Evolutionary conservation across 1,140 invertebrate genomes (phyloP), one percentile per base, ranked within the genome.

Genomic region (Neodiprion lecontei): DNA sequence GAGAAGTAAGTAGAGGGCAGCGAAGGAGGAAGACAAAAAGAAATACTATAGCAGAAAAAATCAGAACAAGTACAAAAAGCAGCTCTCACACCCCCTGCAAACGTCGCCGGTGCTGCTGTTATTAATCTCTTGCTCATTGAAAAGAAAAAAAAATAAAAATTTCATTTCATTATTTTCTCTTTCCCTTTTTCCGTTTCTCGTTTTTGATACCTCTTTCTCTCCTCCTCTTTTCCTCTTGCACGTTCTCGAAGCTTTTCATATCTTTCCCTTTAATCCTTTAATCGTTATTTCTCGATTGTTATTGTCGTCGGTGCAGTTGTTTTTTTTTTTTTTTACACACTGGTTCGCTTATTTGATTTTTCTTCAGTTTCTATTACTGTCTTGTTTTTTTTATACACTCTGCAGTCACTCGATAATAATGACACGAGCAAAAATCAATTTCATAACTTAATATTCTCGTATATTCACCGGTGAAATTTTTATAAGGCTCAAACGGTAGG

Each of bases 31-130:
- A 61, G 53, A 61, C 11, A 61, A 17, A 61, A 17, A 61, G 7
- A 61, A 61, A 61, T 61, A 61, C 11, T 17, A 0, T 21, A 80
- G 73, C 82, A 80, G 79, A 82, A 80, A 81, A 81, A 81, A 81
- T 75, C 74, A 78, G 78, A 85, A 82, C 81, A 85, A 84, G 79
- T 80, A 80, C 66, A 61, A 61, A 61, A 61, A 61, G 53, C 53
- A 61, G 53, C 53, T 61, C 53, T 61, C 53, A 61, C 53, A 61
- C 53, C 53, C 53, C 53, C 53, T 61, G 53, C 53, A 61, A 61
- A 61, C 53, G 53, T 61, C 53, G 53, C 5, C n/a, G 53, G 53
- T 61, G 53, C 53, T 61, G 53, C 53, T 61, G 53, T 9, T 61
- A 17, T 61, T 61, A 61, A 5, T 61, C 53, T 61, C 7, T 7